Evolutionary conservation across 2,888 invertebrate genomes (phyloP), one percentile per base, ranked within the genome.

Genomic region (Ectemnius continuus): DNA sequence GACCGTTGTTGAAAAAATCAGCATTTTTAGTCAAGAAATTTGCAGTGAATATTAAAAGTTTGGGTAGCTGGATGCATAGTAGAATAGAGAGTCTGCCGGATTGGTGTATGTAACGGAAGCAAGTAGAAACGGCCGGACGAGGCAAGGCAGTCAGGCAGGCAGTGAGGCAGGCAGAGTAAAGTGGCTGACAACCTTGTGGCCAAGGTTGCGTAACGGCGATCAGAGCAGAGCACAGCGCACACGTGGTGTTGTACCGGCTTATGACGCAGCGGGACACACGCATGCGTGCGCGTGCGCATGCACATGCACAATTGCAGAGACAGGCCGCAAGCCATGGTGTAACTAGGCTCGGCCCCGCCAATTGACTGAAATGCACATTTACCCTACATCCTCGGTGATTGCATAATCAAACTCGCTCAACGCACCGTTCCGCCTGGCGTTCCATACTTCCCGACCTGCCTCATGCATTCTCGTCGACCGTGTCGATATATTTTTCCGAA

Each of bases 341-440:
- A 81, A 83, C 81, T 77, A 75, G 79, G 67, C 73, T 76, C 81
- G 78, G 81, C 73, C 75, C 81, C 79, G 85, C 81, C 89, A 90
- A 90, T 90, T 89, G 89, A 87, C 86, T 89, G 87, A 87, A 90
- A 90, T 89, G 87, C 88, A 89, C 88, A 87, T 87, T 89, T 88
- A 90, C 87, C 88, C 89, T 88, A 89, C 86, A 88, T 89, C 87
- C 85, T 83, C 84, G 83, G 80, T 86, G 87, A 89, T 89, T 87
- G 86, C 86, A 86, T 89, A 90, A 90, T 89, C 83, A 86, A 78
- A 74, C 80, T 74, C 11, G 36, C 36, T 36, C 8, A 36, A 36
- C 36, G 36, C 36, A 36, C 36, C 36, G 36, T 36, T 11, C 36
- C 36, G 36, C 18, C 52, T 52, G n/a, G 52, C 52, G 52, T 16